Percentiles rank a stretch among this genome's conserved stretches.
Evolutionary conservation across 2,888 invertebrate genomes (phyloP).

Genomic region (Drosophila robusta): DNA sequence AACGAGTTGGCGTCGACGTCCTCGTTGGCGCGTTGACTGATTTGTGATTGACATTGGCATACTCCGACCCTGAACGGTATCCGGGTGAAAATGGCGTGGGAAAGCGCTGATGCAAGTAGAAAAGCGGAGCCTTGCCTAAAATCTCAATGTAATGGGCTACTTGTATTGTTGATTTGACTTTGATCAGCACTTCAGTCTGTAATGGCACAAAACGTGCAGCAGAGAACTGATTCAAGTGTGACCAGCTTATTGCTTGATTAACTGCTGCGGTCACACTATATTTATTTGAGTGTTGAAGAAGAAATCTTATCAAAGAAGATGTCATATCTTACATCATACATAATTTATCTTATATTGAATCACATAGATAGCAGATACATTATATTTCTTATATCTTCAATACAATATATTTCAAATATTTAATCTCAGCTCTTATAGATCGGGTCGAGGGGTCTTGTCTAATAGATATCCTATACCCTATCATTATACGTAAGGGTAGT

Average conservation of each 20-base stretch:
- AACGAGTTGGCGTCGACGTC: conserved; percentile 48
- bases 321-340: too few relatives aligned
- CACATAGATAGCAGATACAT: too few relatives aligned
- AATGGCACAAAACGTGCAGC: background rate
- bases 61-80: conserved; percentile 10
- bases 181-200: conserved; percentile 36
- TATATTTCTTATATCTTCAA: too few relatives aligned
- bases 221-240: conserved; percentile 7
- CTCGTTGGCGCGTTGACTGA: conserved; percentile 53
- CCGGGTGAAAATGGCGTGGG: conserved; percentile 26
- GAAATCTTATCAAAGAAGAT: too few relatives aligned
- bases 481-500: too few relatives aligned
- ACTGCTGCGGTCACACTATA: background rate
- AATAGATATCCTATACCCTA: too few relatives aligned
- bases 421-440: too few relatives aligned
- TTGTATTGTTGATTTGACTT: conserved; percentile 50
- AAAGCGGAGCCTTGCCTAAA: conserved; percentile 2
- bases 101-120: conserved; percentile 54
- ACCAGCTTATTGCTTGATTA: background rate
- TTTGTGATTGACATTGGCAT: conserved; percentile 64
- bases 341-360: too few relatives aligned
- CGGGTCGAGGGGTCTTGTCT: too few relatives aligned
- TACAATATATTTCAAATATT: too few relatives aligned
- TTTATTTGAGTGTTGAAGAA: background rate
- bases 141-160: conserved; percentile 14